phyloP scores from a whole-genome alignment of 2,797 vertebrate species.

The Lepus oiostolus region DNA sequence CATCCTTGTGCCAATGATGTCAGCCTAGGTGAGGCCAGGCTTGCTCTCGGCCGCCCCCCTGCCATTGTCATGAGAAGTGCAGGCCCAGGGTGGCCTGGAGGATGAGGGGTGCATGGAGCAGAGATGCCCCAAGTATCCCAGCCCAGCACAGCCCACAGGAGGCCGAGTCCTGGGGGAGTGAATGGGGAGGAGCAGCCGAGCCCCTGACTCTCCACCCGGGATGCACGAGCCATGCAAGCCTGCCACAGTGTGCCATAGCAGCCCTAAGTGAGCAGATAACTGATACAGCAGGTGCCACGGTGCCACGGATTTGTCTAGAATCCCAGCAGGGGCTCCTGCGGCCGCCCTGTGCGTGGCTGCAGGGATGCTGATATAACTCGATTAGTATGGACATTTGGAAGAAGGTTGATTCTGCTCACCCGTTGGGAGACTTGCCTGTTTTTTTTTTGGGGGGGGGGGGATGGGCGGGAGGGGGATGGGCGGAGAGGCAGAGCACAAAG shows the following conservation, averaged over 20 bases:
- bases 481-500: background rate
- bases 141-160: background rate
- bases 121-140: background rate
- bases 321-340: background rate
- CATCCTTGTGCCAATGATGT: background rate
- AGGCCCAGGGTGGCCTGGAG: background rate
- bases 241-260: background rate
- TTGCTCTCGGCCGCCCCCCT: background rate
- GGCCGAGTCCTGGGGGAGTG: background rate
- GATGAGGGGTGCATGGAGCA: background rate
- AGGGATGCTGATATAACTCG: background rate
- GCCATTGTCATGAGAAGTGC: background rate
- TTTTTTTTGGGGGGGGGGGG: background rate
- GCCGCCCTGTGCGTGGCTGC: too few relatives aligned
- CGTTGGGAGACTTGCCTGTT: background rate
- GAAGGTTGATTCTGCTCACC: background rate
- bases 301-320: background rate
- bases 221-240: background rate
- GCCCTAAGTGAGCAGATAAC: background rate
- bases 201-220: background rate
- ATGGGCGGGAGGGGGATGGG: too few relatives aligned
- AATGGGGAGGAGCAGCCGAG: background rate
- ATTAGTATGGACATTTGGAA: background rate
- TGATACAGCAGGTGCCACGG: background rate
- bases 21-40: too few relatives aligned